phyloP scores from a whole-genome alignment of 2,888 invertebrate genomes.

The Lacanobia wlatinum region DNA sequence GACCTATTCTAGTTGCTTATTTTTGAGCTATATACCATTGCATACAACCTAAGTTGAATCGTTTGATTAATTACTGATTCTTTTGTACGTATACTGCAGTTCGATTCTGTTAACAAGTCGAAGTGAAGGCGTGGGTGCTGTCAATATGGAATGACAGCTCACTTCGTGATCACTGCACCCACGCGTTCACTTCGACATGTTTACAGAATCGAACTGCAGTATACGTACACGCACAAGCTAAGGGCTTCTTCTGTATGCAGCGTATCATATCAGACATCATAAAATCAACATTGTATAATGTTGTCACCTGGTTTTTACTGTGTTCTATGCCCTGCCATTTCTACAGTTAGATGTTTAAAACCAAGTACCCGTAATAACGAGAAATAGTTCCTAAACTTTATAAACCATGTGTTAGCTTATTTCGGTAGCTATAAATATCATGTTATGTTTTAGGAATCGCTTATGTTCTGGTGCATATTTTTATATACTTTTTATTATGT shows the following conservation, averaged over 20 bases:
- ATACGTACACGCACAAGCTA: too few species aligned
- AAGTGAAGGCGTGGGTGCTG: too few species aligned
- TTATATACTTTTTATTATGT: constrained; percentile 63
- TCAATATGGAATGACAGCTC: too few species aligned
- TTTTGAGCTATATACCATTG: not conserved
- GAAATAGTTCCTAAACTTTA: constrained; percentile 67
- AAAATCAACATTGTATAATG: constrained; percentile 5
- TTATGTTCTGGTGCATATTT: constrained; percentile 67
- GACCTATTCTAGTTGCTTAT: not conserved
- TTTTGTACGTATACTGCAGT: too few species aligned
- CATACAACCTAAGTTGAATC: not conserved
- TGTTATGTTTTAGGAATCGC: constrained; percentile 55
- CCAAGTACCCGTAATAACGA: constrained; percentile 36
- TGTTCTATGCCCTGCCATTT: not conserved
- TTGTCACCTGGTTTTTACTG: too few species aligned
- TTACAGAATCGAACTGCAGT: too few species aligned
- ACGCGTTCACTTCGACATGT: too few species aligned
- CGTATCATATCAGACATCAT: not conserved
- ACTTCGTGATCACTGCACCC: too few species aligned
- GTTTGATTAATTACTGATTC: not conserved
- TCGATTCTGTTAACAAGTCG: too few species aligned
- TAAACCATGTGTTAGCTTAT: constrained; percentile 62
- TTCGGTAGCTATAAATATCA: constrained; percentile 61
- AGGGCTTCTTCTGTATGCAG: not conserved
- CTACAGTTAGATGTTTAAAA: constrained; percentile 38